Evolutionary conservation across 2,797 vertebrate species (phyloP), one percentile per base, ranked within the genome.

Genomic region (Propithecus perrieri): DNA sequence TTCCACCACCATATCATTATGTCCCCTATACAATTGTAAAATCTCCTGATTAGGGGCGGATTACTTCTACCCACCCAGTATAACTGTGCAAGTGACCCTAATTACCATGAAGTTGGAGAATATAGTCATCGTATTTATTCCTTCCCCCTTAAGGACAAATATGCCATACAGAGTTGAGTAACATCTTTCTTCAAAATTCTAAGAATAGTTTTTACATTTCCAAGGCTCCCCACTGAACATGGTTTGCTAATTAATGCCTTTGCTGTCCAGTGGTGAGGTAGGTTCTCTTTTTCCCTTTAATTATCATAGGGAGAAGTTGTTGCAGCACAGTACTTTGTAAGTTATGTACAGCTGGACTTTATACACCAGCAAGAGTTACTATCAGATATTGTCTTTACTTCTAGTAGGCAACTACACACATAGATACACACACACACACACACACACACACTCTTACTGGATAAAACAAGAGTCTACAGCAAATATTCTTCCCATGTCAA

Each of bases 151-250:
- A 24, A 9, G 0, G 88, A 69, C 53, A 96, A 89, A 95, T 96
- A 78, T 92, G 88, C 94, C 92, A 96, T 72, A 63, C 63, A 76
- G 74, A 48, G 53, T 17, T 9, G 13, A 97, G 33, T 97, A 94
- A 92, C 90, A 97, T 92, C 95, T 97, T 79, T 94, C 74, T 84
- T 35, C 50, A 38, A 91, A 84, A 83, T 63, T 93, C 46, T 96
- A 88, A 98, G 33, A 97, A 67, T 28, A 38, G 57, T 72, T 79
- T 89, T 97, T 93, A 71, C 74, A 94, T 94, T 95, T 94, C 11
- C 46, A 96, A 93, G 24, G 41, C 6, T 78, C 10, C 6, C 0
- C 24, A 71, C 7, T 26, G 76, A 91, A 38, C 4, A 48, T 71
- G 5, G 7, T 81, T 75, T 81, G 11, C 18, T 86, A 61, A 74